Conservation (phyloP, 2,797 vertebrate genomes). For the Chloroceryle amazona region DNA sequence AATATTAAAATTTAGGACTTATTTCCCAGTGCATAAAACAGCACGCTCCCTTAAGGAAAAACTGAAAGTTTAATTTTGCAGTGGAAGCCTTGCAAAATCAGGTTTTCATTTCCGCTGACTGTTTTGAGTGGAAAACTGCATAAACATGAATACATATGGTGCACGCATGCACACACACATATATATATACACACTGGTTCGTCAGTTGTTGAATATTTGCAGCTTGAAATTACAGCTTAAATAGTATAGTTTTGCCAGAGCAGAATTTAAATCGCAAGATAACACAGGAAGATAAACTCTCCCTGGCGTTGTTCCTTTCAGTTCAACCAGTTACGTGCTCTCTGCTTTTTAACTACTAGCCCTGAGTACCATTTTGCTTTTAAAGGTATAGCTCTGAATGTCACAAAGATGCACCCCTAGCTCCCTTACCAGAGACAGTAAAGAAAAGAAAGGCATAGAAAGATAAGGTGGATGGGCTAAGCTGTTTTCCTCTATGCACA, state of each 20-base stretch:
- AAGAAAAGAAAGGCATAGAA: neutral
- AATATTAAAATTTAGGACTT: neutral
- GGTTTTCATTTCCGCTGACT: conserved; percentile 28
- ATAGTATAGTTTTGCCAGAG: neutral
- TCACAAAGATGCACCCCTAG: neutral
- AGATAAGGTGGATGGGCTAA: neutral
- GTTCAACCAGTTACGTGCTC: neutral
- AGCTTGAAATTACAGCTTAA: neutral
- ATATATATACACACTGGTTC: neutral
- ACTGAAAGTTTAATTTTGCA: neutral
- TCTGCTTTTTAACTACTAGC: neutral
- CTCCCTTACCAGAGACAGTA: neutral
- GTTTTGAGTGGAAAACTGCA: conserved; percentile 29
- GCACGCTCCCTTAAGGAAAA: neutral
- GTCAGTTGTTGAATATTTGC: neutral
- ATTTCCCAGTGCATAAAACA: neutral
- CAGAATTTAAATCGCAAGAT: neutral
- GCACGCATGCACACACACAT: neutral
- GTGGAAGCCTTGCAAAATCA: conserved; percentile 17
- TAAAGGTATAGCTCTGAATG: neutral
- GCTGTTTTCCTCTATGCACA: neutral
- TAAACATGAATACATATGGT: neutral
- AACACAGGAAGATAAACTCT: neutral
- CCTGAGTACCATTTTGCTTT: neutral
- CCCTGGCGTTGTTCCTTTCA: neutral